Evolutionary conservation across 2,888 invertebrate species (phyloP), one percentile per base, ranked within the genome.

Genomic region (Drosophila maculinotata): DNA sequence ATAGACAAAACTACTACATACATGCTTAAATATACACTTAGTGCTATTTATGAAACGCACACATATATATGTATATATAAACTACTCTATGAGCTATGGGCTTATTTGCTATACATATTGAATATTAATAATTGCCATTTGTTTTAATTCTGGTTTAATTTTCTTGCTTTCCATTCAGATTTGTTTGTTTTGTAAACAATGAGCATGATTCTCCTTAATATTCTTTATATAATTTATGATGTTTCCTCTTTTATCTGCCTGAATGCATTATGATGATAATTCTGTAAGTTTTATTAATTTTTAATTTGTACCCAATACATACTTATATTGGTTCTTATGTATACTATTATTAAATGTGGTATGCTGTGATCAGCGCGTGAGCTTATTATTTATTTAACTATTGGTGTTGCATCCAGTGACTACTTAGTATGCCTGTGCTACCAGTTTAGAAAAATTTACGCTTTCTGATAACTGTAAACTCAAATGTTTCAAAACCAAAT

Each of bases 71-170:
- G 38, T 15, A 57, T 17, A 67, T 42, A 63, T 35, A 64, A 59
- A 51, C 54, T 76, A 65, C 67, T 65, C 58, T 64, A 49, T 31
- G 70, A 62, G 62, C 59, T 59, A 48, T 66, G 52, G 53, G 53
- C 74, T 70, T 70, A 71, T 60, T 36, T 51, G 49, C 57, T 75
- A 78, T 44, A 58, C 69, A 67, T 82, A 80, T 80, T 78, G 72
- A 76, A 74, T 78, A 76, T 86, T 74, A 70, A 78, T 83, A 83
- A 80, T 83, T 83, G 86, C 83, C 79, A 65, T 81, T 79, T 72
- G 78, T 68, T 63, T 58, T 58, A 42, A 57, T 53, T 65, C 51
- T 57, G 42, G 39, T 57, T 65, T 54, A 12, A 39, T 53, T 59
- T 51, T 23, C 20, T 7, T 14, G 41, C n/a, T 26, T 48, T 17